Conservation (phyloP, 2,797 vertebrate species). For the Nyctibius grandis region DNA sequence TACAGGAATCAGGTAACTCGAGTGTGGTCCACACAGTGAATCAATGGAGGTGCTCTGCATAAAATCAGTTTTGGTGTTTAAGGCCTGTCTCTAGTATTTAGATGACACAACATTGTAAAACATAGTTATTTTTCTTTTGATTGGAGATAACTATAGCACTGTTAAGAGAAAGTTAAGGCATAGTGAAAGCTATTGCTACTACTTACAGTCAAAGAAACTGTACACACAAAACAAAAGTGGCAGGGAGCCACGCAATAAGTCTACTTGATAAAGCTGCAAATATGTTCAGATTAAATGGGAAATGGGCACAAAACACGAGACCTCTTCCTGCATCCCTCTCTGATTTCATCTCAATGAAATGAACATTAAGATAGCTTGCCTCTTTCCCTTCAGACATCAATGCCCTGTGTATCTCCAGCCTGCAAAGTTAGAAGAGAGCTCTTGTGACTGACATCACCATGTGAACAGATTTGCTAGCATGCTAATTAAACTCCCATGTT, state of each 20-base stretch:
- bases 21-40: neutral
- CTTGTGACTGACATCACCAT: neutral
- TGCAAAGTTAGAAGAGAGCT: neutral
- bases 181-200: neutral
- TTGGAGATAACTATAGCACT: neutral
- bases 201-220: neutral
- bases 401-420: neutral
- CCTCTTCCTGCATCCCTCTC: neutral
- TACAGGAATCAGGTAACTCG: neutral
- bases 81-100: neutral
- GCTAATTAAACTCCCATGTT: neutral
- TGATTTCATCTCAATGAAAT: neutral
- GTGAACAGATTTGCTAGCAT: neutral
- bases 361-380: neutral
- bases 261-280: neutral
- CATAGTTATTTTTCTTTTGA: neutral
- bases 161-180: neutral
- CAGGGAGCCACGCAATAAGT: neutral
- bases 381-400: neutral
- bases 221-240: neutral
- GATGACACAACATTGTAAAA: neutral
- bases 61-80: neutral
- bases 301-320: accelerated
- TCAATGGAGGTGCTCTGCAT: neutral
- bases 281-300: neutral